Percentiles rank a stretch among this genome's conserved stretches.
Conservation (phyloP, 2,113 vertebrate species). For the Perognathus longimembris region DNA sequence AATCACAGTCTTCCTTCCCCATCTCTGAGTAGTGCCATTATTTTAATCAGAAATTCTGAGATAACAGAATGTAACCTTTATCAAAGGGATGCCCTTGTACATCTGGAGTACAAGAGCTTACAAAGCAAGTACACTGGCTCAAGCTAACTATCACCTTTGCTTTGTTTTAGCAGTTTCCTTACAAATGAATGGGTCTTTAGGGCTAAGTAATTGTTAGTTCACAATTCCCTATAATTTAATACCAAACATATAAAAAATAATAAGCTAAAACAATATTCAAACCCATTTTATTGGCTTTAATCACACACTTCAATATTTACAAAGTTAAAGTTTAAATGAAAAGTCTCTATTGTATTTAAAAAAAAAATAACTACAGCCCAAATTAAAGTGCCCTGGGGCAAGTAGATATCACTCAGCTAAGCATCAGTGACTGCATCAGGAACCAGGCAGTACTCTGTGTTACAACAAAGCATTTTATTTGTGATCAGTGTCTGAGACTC, state of each 20-base stretch:
- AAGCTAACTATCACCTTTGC: conserved; percentile 75
- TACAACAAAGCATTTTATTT: conserved; percentile 97
- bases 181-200: conserved; percentile 80
- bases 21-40: conserved; percentile 85
- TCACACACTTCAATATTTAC: conserved; percentile 88
- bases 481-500: conserved; percentile 93
- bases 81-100: conserved; percentile 70
- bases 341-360: conserved; percentile 80
- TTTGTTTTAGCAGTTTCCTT: conserved; percentile 81
- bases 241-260: conserved; percentile 85
- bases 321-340: conserved; percentile 87
- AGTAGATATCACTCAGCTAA: conserved; percentile 82
- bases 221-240: conserved; percentile 84
- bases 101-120: conserved; percentile 77
- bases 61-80: conserved; percentile 68
- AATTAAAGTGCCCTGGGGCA: conserved; percentile 85
- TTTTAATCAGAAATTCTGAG: conserved; percentile 75
- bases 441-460: conserved; percentile 91
- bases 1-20: conserved; percentile 80
- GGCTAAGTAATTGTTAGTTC: conserved; percentile 80
- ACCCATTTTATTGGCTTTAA: conserved; percentile 86
- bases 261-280: conserved; percentile 87
- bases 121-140: conserved; percentile 80
- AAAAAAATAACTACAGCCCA: conserved; percentile 84
- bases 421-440: conserved; percentile 86